These are phyloP conservation scores for Callinectes sapidus DNA, from an alignment of 2,888 invertebrate species.

Conservation along the genomic window DNA sequence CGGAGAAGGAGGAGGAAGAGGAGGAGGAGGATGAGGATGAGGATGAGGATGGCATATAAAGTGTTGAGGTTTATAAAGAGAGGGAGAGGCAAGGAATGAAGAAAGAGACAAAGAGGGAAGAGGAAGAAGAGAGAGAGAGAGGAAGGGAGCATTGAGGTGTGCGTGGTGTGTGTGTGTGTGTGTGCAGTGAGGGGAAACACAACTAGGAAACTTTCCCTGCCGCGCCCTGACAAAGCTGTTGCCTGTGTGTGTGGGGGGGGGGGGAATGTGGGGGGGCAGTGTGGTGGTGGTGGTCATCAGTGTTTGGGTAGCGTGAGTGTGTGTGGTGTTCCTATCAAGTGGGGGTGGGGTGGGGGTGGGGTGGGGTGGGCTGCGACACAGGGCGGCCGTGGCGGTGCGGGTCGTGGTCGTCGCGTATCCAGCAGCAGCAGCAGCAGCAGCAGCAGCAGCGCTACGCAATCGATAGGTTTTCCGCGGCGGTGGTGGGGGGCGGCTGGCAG, in stretches of 20 bases:
- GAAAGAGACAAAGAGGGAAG: background rate
- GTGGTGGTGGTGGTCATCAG: background rate
- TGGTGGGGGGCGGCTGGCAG: slow-evolving; percentile 41
- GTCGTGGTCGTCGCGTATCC: slow-evolving; percentile 5
- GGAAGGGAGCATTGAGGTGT: background rate
- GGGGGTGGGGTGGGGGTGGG: background rate
- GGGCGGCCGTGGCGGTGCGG: background rate
- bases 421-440: no score
- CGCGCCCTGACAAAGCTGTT: background rate
- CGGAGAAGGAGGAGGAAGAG: background rate
- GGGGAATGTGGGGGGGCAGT: background rate
- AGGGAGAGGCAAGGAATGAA: background rate
- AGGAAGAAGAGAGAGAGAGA: no score
- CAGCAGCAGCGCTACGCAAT: slow-evolving; percentile 56
- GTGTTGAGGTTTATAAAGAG: background rate
- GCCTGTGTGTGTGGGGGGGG: no score
- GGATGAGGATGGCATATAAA: background rate
- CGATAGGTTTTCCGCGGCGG: slow-evolving; percentile 64
- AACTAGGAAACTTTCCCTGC: background rate
- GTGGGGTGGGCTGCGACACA: background rate
- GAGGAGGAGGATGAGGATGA: background rate
- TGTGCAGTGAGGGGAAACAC: background rate
- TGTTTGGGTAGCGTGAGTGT: slow-evolving; percentile 3
- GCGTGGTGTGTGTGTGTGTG: no score
- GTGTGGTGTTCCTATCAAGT: background rate